phyloP scores from a whole-genome alignment of 2,888 invertebrate species.

The Ormyrus pomaceus region DNA sequence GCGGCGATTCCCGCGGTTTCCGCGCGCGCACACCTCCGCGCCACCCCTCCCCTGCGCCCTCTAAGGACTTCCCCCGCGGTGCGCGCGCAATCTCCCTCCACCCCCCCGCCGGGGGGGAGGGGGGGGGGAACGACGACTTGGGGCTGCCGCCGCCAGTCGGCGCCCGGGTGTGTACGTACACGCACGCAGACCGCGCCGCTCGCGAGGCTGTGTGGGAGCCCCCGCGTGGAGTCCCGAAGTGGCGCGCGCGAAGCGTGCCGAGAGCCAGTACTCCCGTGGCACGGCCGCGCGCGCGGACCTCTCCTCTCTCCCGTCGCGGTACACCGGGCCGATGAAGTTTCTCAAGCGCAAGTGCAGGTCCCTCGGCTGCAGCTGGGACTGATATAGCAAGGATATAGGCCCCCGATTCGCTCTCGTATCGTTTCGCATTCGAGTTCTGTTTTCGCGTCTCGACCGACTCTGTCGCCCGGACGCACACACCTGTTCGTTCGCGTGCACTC shows the following conservation, averaged over 20 bases:
- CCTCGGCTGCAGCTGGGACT: conserved; percentile 59
- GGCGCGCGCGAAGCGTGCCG: not conserved
- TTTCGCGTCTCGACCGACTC: no score
- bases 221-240: no score
- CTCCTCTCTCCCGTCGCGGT: not conserved
- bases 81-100: conserved; percentile 22
- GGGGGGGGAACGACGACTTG: conserved; percentile 3
- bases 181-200: not conserved
- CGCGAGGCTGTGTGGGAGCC: not conserved
- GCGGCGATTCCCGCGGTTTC: conserved; percentile 19
- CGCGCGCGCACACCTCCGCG: conserved; percentile 12
- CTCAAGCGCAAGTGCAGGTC: conserved; percentile 74
- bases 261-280: not conserved
- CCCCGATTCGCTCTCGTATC: conserved; percentile 29
- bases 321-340: conserved; percentile 65
- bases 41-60: not conserved
- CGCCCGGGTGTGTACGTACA: conserved; percentile 23
- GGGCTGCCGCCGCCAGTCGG: conserved; percentile 39
- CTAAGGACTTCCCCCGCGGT: not conserved
- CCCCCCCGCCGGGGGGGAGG: not conserved
- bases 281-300: conserved; percentile 20
- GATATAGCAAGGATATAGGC: not conserved
- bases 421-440: conserved; percentile 26
- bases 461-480: no score
- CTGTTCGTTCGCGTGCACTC: not conserved